phyloP scores from a whole-genome alignment of 2,113 vertebrate genomes.

The Podarcis cretensis region DNA sequence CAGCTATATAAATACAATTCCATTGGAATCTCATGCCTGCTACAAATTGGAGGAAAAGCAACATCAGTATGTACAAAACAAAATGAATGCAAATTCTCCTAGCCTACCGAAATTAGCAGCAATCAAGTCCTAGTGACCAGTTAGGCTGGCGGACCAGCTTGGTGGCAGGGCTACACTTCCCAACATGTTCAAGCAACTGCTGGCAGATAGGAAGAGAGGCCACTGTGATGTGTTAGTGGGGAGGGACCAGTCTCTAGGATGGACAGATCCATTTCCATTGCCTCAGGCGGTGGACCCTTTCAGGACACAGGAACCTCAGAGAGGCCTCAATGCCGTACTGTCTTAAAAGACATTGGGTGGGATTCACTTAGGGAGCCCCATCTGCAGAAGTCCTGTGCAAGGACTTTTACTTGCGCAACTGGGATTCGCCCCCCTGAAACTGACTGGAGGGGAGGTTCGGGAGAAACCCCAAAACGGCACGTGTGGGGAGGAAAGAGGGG shows the following conservation, averaged over 20 bases:
- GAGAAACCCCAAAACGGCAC: too few relatives aligned
- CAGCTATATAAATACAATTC: background rate
- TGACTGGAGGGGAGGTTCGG: too few relatives aligned
- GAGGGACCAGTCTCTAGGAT: background rate
- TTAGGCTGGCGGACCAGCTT: background rate
- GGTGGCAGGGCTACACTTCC: background rate
- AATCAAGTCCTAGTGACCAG: background rate
- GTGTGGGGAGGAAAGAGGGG: too few relatives aligned
- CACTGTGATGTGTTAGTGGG: background rate
- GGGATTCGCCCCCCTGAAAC: background rate
- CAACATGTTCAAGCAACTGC: background rate
- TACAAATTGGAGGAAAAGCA: background rate
- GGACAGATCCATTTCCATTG: background rate
- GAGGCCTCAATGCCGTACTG: background rate
- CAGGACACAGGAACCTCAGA: background rate
- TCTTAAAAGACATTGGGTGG: background rate
- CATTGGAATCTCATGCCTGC: background rate
- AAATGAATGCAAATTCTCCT: background rate
- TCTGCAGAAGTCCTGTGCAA: too few relatives aligned
- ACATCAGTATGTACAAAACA: background rate
- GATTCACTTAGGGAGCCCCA: background rate
- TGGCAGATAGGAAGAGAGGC: background rate
- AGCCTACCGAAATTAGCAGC: slow-evolving; percentile 8
- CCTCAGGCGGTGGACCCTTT: background rate
- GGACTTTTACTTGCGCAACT: too few relatives aligned